Base-by-base conservation (phyloP, 2,113 vertebrate species). In the Isichthys henryi region DNA sequence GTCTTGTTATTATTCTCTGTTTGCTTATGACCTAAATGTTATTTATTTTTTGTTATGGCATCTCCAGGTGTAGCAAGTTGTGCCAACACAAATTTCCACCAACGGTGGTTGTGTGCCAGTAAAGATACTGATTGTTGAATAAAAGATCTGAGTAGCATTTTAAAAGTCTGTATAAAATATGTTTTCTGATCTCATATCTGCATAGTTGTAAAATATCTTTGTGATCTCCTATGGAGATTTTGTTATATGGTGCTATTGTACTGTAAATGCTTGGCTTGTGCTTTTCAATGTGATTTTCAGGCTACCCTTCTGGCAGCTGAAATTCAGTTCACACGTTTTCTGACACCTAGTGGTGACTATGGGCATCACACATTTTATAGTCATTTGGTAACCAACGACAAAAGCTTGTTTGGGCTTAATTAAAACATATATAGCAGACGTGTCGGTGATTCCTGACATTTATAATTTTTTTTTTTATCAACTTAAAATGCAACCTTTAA, bases 331-430 rank as follows among this genome's bases (percentile, higher is more conserved):
- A 21, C 46, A 31, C 13, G 5, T 80, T 82, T 85, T 91, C 90
- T 93, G 93, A 92, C 94, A 94, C 89, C 94, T 95, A 7, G 93
- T 94, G 94, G 87, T 35, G 1, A 5, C 3, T 8, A 4, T 0
- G 70, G 77, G 90, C 86, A 90, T 70, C 4, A 49, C 46, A 77
- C 31, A 10, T 86, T 27, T 86, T 86, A 84, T n/a, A n/a, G 46
- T 23, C 17, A 50, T 85, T n/a, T 49, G 9, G 9, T 48, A 27
- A 74, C 45, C 49, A 50, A 50, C 1, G 7, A n/a, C 83, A 85
- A 49, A 85, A 31, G 19, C 23, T 27, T 27, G 23, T 48, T 82
- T 82, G 7, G 39, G 43, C 9, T 50, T 46, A 7, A 49, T 31
- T 31, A 77, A 77, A 35, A 17, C 31, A 35, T 77, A 31, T n/a